Conservation (phyloP, 2,113 vertebrate genomes). For the Zosterops hypoxanthus region DNA sequence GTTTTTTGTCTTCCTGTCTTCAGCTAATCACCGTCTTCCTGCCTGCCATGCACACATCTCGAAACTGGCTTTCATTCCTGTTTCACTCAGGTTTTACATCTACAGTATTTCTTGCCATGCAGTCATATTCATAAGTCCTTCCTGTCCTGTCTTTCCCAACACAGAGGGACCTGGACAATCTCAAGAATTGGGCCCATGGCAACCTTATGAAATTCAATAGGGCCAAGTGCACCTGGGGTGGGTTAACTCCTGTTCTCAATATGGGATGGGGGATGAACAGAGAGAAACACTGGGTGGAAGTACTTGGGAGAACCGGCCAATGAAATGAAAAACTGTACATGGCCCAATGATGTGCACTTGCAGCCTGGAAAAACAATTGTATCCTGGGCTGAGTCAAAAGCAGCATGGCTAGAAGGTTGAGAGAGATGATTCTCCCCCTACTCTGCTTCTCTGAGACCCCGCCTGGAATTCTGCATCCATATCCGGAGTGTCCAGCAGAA, state of each 20-base stretch:
- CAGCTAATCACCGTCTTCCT: too few species aligned
- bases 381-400: background rate
- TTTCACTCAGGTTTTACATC: too few species aligned
- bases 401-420: background rate
- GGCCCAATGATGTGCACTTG: background rate
- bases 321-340: background rate
- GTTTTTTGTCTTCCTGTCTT: too few species aligned
- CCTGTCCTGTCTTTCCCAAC: too few species aligned
- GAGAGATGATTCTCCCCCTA: background rate
- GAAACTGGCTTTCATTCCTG: too few species aligned
- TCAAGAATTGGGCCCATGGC: background rate
- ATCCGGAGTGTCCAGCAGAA: background rate
- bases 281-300: fast-evolving
- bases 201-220: background rate
- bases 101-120: too few species aligned
- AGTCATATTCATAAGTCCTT: too few species aligned
- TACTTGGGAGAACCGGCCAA: fast-evolving
- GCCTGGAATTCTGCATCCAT: background rate
- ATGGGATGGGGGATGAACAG: background rate
- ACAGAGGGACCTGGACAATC: background rate
- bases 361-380: background rate
- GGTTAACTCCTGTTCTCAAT: background rate
- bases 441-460: background rate
- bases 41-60: too few species aligned
- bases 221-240: background rate